Evolutionary conservation across 2,888 invertebrate species (phyloP).

Genomic region (Andrena trimmerana): DNA sequence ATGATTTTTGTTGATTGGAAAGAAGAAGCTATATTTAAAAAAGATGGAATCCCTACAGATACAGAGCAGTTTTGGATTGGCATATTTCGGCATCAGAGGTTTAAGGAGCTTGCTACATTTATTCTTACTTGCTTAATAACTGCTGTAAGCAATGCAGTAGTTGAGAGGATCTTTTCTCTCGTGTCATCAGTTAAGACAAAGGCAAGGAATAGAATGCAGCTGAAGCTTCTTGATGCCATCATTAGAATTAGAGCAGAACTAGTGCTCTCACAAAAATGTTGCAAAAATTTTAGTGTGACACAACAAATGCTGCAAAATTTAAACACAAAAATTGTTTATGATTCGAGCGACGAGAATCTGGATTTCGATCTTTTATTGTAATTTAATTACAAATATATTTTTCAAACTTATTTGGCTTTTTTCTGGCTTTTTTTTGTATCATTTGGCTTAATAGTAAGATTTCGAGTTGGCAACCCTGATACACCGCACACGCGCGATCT

Average conservation of each 20-base stretch:
- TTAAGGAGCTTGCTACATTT: neutral
- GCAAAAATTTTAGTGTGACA: neutral
- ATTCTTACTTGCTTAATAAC: neutral
- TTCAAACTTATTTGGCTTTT: too few species aligned
- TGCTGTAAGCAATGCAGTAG: neutral
- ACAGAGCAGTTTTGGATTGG: neutral
- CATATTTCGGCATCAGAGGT: neutral
- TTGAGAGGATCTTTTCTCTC: neutral
- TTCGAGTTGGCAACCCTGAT: too few species aligned
- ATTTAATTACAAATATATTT: neutral
- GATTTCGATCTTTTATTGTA: neutral
- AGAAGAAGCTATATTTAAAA: neutral
- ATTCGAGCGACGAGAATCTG: neutral
- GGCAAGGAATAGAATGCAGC: neutral
- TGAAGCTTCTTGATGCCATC: neutral
- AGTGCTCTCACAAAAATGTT: neutral
- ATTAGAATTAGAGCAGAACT: neutral
- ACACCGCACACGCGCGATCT: too few species aligned
- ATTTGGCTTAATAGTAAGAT: too few species aligned
- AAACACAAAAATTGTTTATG: neutral
- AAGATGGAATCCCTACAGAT: neutral
- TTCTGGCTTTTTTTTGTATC: too few species aligned
- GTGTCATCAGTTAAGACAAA: neutral
- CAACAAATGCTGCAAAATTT: neutral
- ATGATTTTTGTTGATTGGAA: neutral